Base-by-base conservation (phyloP, 2,888 invertebrate species). In the Thymelicus acteon region DNA sequence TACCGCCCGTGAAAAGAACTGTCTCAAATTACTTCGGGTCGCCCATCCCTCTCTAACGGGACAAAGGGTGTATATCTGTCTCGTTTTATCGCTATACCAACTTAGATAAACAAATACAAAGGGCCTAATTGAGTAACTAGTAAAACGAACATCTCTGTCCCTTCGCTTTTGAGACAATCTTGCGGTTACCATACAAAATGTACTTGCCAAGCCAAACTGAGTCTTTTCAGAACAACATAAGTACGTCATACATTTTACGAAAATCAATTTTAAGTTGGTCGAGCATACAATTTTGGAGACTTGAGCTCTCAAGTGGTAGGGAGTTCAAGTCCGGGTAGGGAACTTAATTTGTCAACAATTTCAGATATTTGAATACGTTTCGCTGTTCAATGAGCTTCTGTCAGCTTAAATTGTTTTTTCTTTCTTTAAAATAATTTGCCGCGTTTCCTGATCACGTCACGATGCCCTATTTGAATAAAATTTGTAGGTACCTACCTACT, bases 111-210 rank as follows among this genome's bases (percentile, higher is more conserved):
- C 93, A 94, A 93, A 94, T 90, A 94, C 94, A 94, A 93, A 94
- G 93, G 92, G 92, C 92, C 94, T 94, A 94, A 94, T 94, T 94
- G 94, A 94, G 93, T 94, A 93, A 94, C 92, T 93, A 93, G 93
- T 92, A 92, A 91, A 93, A 91, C 91, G 92, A 91, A 90, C 91
- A 89, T 88, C 88, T 89, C 87, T 85, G 88, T 87, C 82, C 86
- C 89, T 90, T 92, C 92, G 92, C 92, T 92, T 87, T 79, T 84
- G 79, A 79, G 75, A 80, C 91, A 78, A 85, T 72, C 72, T 80
- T 85, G 77, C 31, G 19, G 39, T 48, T 77, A 70, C 78, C 52
- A 60, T 65, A 75, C 47, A 44, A 49, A 72, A 77, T 78, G 60
- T 2, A 6, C 37, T 64, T 72, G 40, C 7, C 40, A 70, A 63